Base-by-base conservation (phyloP, 2,888 invertebrate species). In the Stramonita haemastoma region DNA sequence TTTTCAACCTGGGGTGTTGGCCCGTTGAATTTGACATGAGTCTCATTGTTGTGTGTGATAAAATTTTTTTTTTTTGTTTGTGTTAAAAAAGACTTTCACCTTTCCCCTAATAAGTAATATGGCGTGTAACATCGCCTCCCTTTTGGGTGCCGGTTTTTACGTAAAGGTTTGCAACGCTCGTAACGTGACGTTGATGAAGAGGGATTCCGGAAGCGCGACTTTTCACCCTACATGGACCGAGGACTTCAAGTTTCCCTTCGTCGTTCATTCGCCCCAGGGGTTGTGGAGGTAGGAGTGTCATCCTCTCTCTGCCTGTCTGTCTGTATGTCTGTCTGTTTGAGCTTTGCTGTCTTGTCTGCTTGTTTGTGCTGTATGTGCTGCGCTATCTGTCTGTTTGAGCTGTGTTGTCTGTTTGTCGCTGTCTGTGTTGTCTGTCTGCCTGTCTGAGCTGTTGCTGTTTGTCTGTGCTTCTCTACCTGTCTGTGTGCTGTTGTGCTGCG, bases 211-310 rank as follows among this genome's bases (percentile, higher is more conserved):
- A 6, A 17, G 56, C 46, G 57, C 15, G 1, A n/a, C 77, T 60
- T 60, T 34, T 86, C 86, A 36, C 86, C 46, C 34, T 85, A 17
- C 29, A 60, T 73, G 32, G 60, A 88, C 87, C 0, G 85, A 88
- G 17, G 77, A 89, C 77, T 90, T 90, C 89, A 87, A 60, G 60
- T 87, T 88, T 60, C 91, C 91, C 0, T 90, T 90, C 91, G 92
- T 93, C 8, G 93, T 93, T 0, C 93, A 91, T 89, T 93, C 94
- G n/a, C 92, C 93, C 90, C 92, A 84, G 94, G 93, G 26, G 90
- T 90, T 46, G 94, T 93, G 2, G 90, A 93, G 93, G 95, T 95
- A 90, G 91, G 84, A n/a, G 34, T 34, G 34, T 17, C 2, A 17
- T 11, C 32, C 32, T 15, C 26, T 66, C 1, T 66, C 66, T 66